Base-by-base conservation (phyloP, 2,797 vertebrate species). In the Bradypodion ventrale region DNA sequence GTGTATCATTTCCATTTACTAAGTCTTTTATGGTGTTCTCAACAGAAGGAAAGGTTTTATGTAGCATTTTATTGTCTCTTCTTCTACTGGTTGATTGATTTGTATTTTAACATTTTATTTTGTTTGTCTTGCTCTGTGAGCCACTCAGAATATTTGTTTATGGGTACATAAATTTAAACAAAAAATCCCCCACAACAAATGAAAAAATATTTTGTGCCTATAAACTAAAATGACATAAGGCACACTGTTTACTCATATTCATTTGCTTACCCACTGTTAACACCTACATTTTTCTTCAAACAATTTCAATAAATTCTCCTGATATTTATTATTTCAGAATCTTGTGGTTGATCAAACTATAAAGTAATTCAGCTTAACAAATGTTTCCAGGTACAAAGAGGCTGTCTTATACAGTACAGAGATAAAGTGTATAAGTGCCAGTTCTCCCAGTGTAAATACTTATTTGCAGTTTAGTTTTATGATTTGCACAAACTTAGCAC, bases 271-370 rank as follows among this genome's bases (percentile, higher is more conserved):
- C n/a, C 32, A 80, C 5, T 49, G 10, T 78, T 80, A 68, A 46
- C 42, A 27, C 35, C 27, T n/a, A 82, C 25, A 35, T 63, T 62
- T 82, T 82, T 74, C 40, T 74, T 46, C 40, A 72, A 72, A 63
- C n/a, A 49, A 65, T 1, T 37, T n/a, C 59, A 82, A n/a, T n/a
- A 25, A 63, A 35, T 13, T 66, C 77, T 35, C 3, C 59, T 0
- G 12, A 3, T 78, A 73, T 80, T 82, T 76, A 44, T 44, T 75
- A 7, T 0, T 60, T 84, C 46, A 78, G 75, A 23, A 89, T 8
- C 74, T 35, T 70, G 35, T 59, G 29, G 72, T 9, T 72, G 52
- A 78, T 63, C 27, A 90, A 75, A 23, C 1, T 21, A 87, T 40
- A 6, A 80, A 1, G 63, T 0, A 10, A 52, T 7, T 15, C 42